These are phyloP conservation scores for Aphaenogaster floridana DNA, from an alignment of 1,140 invertebrate genomes.

Conservation along the genomic window DNA sequence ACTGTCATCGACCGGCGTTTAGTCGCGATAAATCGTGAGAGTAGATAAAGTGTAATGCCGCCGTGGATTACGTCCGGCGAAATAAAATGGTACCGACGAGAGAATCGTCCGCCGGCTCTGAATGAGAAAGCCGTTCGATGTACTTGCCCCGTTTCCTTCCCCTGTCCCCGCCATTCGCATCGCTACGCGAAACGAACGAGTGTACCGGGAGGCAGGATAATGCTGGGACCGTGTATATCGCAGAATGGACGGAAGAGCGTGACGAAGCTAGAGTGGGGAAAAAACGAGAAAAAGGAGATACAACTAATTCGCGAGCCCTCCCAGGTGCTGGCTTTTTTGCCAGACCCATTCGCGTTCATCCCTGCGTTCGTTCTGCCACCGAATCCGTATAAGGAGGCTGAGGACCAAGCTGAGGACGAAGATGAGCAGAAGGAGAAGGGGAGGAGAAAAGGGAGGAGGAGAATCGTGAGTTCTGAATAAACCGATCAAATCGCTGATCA, in stretches of 20 bases:
- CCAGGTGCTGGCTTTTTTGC: slow-evolving; percentile 73
- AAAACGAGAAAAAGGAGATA: slow-evolving; percentile 6
- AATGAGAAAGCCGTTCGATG: slow-evolving; percentile 74
- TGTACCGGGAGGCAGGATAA: slow-evolving; percentile 67
- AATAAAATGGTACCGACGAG: slow-evolving; percentile 38
- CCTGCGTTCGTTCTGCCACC: slow-evolving; percentile 30
- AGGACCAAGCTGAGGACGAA: background rate
- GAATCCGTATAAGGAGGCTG: slow-evolving; percentile 67
- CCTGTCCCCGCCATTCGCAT: slow-evolving; percentile 10
- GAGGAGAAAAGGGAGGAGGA: background rate
- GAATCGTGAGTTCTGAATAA: slow-evolving; percentile 33
- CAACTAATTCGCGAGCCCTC: slow-evolving; percentile 73
- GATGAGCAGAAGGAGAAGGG: background rate
- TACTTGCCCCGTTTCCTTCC: slow-evolving; percentile 58
- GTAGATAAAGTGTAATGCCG: slow-evolving; percentile 23
- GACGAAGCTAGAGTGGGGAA: slow-evolving; percentile 30
- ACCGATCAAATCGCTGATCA: slow-evolving; percentile 37
- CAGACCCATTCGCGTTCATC: slow-evolving; percentile 26
- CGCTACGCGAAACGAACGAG: slow-evolving; percentile 63
- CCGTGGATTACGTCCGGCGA: slow-evolving; percentile 32
- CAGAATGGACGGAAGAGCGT: slow-evolving; percentile 45
- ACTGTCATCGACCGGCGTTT: slow-evolving; percentile 22
- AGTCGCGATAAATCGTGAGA: slow-evolving; percentile 26
- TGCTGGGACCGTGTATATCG: slow-evolving; percentile 60
- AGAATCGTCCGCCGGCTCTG: slow-evolving; percentile 54